A percentile compares a stretch with the other conserved stretches of the same genome.
These are phyloP conservation scores for Orthosia cruda DNA, from an alignment of 2,888 invertebrate genomes.

Conservation along the genomic window DNA sequence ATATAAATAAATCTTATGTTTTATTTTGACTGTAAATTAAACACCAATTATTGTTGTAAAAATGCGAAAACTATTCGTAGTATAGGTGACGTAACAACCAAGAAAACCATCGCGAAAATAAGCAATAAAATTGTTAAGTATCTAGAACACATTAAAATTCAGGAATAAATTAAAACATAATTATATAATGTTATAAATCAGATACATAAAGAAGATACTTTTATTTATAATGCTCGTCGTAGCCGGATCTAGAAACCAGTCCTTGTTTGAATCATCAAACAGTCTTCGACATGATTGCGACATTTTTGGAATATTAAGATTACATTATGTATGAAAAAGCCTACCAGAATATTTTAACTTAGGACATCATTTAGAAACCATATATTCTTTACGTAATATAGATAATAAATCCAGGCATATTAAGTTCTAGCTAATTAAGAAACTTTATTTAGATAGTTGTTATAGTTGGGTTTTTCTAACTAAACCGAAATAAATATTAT, in stretches of 20 bases:
- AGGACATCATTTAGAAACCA: neutral
- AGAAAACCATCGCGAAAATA: neutral
- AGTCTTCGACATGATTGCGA: constrained; percentile 57
- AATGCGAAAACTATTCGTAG: neutral
- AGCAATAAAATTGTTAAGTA: constrained; percentile 10
- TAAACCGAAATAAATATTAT: too few species aligned
- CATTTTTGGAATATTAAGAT: constrained; percentile 59
- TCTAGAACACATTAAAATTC: constrained; percentile 38
- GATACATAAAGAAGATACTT: constrained; percentile 47
- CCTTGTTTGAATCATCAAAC: constrained; percentile 47
- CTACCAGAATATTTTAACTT: neutral
- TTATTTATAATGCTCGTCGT: constrained; percentile 41
- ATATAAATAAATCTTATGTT: neutral
- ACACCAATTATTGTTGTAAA: neutral
- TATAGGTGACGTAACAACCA: neutral
- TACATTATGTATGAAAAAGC: constrained; percentile 12
- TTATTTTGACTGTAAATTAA: too few species aligned
- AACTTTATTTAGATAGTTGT: too few species aligned
- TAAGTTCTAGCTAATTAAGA: neutral
- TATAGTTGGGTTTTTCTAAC: too few species aligned
- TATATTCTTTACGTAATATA: neutral
- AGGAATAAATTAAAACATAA: constrained; percentile 46
- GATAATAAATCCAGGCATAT: neutral
- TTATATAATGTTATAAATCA: constrained; percentile 59
- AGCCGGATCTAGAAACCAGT: constrained; percentile 70